Percentiles rank a stretch among this genome's conserved stretches.
These are phyloP conservation scores for Ardeotis arabs DNA, from an alignment of 2,113 vertebrate species.

Conservation along the genomic window DNA sequence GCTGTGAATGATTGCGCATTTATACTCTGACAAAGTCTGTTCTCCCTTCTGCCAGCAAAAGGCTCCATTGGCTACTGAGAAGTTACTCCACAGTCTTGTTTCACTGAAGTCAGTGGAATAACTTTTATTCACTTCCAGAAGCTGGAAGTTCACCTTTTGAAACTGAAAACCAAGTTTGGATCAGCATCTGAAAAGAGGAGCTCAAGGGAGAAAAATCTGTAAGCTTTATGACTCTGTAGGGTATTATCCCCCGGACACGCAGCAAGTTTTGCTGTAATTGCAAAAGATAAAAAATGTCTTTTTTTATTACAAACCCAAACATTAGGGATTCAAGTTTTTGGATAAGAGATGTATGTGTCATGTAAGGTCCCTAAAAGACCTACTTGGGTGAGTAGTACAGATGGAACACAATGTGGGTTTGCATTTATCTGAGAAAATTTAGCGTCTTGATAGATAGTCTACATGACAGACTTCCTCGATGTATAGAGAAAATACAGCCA, in stretches of 20 bases:
- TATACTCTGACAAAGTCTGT: not conserved
- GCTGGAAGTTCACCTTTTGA: not conserved
- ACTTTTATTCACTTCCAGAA: not conserved
- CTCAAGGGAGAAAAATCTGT: not conserved
- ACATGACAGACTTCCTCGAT: conserved; percentile 32
- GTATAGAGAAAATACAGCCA: conserved; percentile 58
- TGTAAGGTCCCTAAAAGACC: not conserved
- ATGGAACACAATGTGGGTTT: conserved; percentile 20
- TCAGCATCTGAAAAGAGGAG: not conserved
- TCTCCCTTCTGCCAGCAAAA: not conserved
- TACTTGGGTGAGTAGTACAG: conserved; percentile 11
- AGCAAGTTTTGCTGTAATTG: conserved; percentile 10
- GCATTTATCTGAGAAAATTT: conserved; percentile 60
- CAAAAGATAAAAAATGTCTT: not conserved
- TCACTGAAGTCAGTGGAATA: not conserved
- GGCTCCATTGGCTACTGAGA: not conserved
- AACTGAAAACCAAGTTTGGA: not conserved
- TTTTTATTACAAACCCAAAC: conserved; percentile 15
- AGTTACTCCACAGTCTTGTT: not conserved
- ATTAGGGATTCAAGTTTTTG: not conserved
- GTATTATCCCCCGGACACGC: not conserved
- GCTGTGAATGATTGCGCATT: not conserved
- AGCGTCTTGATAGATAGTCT: conserved; percentile 25
- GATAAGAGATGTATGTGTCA: not conserved
- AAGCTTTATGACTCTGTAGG: not conserved